Evolutionary conservation across 2,888 invertebrate species (phyloP).

Genomic region (Catocala nupta): DNA sequence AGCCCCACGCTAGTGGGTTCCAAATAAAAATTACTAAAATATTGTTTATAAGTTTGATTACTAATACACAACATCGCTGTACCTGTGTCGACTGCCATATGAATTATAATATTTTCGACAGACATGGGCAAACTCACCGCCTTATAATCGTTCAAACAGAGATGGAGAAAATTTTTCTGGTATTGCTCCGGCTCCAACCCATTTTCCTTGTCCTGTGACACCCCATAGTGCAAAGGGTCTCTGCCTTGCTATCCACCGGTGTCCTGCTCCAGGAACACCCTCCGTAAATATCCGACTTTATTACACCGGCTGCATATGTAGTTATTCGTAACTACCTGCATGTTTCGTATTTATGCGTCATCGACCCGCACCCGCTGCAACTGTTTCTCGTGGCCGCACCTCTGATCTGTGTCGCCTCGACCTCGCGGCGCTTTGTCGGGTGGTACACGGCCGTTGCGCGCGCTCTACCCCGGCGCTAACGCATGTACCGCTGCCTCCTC

Average conservation of each 20-base stretch:
- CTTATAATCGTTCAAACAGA: too few species aligned
- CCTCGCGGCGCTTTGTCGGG: neutral
- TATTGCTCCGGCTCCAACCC: neutral
- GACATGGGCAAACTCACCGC: constrained; percentile 7
- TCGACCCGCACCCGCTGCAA: neutral
- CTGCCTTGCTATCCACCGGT: too few species aligned
- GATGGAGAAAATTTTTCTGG: neutral
- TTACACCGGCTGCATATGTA: too few species aligned
- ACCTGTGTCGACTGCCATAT: too few species aligned
- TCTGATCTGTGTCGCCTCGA: neutral
- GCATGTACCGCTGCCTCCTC: neutral
- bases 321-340: too few species aligned
- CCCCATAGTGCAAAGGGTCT: neutral
- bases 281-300: too few species aligned
- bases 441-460: neutral
- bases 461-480: neutral
- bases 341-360: neutral
- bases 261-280: too few species aligned
- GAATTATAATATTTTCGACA: constrained; percentile 3
- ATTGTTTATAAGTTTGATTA: too few species aligned
- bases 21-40: too few species aligned
- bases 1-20: too few species aligned
- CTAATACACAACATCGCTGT: too few species aligned
- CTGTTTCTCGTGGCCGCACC: neutral
- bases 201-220: neutral